Conservation (phyloP, 2,888 invertebrate genomes). For the Ernsta delagoae region DNA sequence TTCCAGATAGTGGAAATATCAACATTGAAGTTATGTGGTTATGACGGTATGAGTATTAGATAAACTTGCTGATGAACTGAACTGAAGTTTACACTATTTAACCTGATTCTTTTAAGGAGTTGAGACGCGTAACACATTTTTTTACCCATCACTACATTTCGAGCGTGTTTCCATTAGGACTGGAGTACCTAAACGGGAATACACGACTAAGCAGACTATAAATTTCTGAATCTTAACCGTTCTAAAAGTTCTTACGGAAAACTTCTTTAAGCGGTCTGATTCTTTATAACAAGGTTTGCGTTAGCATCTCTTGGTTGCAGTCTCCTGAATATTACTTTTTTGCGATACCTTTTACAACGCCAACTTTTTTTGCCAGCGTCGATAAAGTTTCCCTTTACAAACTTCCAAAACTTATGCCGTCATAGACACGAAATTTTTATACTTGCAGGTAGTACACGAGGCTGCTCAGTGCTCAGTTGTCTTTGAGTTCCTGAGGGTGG, state of each 20-base stretch:
- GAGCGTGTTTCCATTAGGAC: too few relatives aligned
- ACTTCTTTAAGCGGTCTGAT: not conserved
- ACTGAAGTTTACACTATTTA: too few relatives aligned
- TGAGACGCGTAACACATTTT: too few relatives aligned
- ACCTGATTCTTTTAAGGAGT: too few relatives aligned
- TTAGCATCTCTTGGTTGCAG: not conserved
- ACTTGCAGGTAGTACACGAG: constrained; percentile 58
- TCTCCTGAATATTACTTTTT: not conserved
- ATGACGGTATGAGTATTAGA: too few relatives aligned
- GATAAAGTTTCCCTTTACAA: constrained; percentile 57
- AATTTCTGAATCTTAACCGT: not conserved
- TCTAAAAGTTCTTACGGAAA: not conserved
- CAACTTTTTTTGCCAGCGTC: not conserved
- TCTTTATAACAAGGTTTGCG: not conserved
- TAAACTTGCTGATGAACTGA: too few relatives aligned
- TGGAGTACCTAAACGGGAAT: too few relatives aligned
- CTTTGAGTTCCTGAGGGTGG: constrained; percentile 53
- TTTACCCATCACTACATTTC: too few relatives aligned
- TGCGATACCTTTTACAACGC: not conserved
- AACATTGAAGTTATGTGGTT: too few relatives aligned
- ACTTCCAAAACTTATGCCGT: constrained; percentile 67
- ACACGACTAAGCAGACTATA: not conserved
- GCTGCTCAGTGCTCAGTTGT: constrained; percentile 66
- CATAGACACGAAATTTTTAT: constrained; percentile 65
- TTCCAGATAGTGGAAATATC: not conserved